A percentile compares a stretch with the other conserved stretches of the same genome.
phyloP scores from a whole-genome alignment of 2,797 vertebrate genomes.

The Fistularia commersonii region DNA sequence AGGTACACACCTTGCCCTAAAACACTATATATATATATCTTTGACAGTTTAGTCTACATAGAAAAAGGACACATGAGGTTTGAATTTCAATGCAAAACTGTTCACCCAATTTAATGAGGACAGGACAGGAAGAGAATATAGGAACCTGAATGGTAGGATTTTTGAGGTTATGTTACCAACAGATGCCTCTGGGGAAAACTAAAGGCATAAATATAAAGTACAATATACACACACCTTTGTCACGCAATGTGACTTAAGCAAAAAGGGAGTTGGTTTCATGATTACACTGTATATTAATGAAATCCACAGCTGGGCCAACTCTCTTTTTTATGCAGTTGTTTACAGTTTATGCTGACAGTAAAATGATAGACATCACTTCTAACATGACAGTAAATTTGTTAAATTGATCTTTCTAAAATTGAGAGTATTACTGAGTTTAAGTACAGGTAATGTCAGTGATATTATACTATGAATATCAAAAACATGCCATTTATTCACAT shows the following conservation, averaged over 20 bases:
- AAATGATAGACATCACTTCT: neutral
- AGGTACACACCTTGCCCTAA: no score
- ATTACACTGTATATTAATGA: constrained; percentile 14
- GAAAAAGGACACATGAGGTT: constrained; percentile 1
- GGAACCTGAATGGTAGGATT: constrained; percentile 65
- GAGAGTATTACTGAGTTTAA: neutral
- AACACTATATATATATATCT: neutral
- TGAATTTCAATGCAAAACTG: constrained; percentile 6
- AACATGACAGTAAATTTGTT: neutral
- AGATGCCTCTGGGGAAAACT: constrained; percentile 45
- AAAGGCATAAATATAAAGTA: constrained; percentile 54
- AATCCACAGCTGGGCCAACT: constrained; percentile 15
- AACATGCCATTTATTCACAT: no score
- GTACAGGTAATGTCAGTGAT: no score
- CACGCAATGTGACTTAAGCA: constrained; percentile 53
- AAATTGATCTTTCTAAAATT: neutral
- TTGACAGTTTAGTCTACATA: no score
- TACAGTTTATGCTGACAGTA: constrained; percentile 14
- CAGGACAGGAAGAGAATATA: constrained; percentile 34
- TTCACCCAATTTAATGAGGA: constrained; percentile 1
- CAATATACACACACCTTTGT: constrained; percentile 55
- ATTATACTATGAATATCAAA: no score
- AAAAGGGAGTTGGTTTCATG: constrained; percentile 40
- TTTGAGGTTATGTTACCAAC: constrained; percentile 51
- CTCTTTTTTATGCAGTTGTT: constrained; percentile 3